A percentile compares a stretch with the other conserved stretches of the same genome.
Evolutionary conservation across 1,140 invertebrate genomes (phyloP).

Genomic region (Helicoverpa armigera): DNA sequence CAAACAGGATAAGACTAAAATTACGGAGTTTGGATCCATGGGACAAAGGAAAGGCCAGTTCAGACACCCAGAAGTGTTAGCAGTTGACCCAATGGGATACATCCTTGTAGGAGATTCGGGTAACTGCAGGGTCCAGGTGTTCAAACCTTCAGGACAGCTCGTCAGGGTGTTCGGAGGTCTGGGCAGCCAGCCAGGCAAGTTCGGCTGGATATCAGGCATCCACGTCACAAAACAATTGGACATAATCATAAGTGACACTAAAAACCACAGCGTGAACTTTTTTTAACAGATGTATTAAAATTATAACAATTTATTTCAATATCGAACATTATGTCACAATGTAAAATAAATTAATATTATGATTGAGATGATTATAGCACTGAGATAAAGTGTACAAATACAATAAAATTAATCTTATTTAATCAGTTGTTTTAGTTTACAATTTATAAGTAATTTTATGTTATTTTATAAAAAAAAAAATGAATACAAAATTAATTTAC

Average conservation of each 20-base stretch:
- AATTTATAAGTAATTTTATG: not conserved
- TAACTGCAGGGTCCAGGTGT: constrained; percentile 92
- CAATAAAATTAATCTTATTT: constrained; percentile 27
- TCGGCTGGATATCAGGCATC: constrained; percentile 91
- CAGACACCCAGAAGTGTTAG: constrained; percentile 89
- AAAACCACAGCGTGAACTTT: constrained; percentile 90
- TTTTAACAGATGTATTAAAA: constrained; percentile 83
- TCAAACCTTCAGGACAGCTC: constrained; percentile 88
- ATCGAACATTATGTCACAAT: constrained; percentile 47
- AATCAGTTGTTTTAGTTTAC: constrained; percentile 25
- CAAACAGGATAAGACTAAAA: constrained; percentile 83
- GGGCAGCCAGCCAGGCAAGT: constrained; percentile 88
- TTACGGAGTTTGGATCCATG: constrained; percentile 87
- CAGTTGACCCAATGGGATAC: constrained; percentile 90
- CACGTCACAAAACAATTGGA: constrained; percentile 89
- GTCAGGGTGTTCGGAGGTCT: constrained; percentile 89
- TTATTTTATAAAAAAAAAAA: constrained; percentile 23
- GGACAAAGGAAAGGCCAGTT: constrained; percentile 89
- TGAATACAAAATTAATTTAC: constrained; percentile 39
- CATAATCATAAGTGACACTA: constrained; percentile 90
- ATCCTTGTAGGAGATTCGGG: constrained; percentile 93
- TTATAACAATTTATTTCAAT: constrained; percentile 56
- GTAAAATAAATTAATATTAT: constrained; percentile 57
- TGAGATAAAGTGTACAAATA: constrained; percentile 41
- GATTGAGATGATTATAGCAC: constrained; percentile 36